A percentile compares a stretch with the other conserved stretches of the same genome.
phyloP scores from a whole-genome alignment of 2,113 vertebrate genomes.

The Tretioscincus oriximinensis region DNA sequence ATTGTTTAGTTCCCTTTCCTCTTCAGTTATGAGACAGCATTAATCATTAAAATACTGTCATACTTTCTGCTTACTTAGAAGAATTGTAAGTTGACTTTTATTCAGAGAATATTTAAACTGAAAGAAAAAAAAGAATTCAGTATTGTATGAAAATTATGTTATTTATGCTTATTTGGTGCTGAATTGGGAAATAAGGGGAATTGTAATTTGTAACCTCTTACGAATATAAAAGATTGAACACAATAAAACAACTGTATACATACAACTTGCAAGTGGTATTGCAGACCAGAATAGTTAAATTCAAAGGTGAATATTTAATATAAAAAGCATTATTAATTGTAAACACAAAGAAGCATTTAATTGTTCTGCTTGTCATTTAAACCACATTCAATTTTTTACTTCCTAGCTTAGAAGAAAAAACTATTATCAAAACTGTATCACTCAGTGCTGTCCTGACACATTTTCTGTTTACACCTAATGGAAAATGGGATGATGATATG shows the following conservation, averaged over 20 bases:
- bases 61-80: background rate
- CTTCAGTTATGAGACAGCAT: background rate
- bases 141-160: background rate
- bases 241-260: background rate
- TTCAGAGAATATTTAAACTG: background rate
- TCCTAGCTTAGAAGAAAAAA: too few relatives aligned
- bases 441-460: too few relatives aligned
- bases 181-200: background rate
- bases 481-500: too few relatives aligned
- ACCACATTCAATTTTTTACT: too few relatives aligned
- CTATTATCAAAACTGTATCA: too few relatives aligned
- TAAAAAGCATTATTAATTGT: too few relatives aligned
- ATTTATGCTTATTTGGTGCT: background rate
- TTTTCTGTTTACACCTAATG: too few relatives aligned
- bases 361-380: too few relatives aligned
- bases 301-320: background rate
- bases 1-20: background rate
- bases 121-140: background rate
- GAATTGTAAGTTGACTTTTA: slow-evolving; percentile 1
- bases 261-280: background rate
- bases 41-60: background rate
- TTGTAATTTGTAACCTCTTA: background rate
- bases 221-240: background rate
- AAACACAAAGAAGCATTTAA: too few relatives aligned
- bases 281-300: slow-evolving; percentile 2